Percentiles rank a stretch among this genome's conserved stretches.
Evolutionary conservation across 1,140 invertebrate genomes (phyloP).

Genomic region (Micrasema minimum): DNA sequence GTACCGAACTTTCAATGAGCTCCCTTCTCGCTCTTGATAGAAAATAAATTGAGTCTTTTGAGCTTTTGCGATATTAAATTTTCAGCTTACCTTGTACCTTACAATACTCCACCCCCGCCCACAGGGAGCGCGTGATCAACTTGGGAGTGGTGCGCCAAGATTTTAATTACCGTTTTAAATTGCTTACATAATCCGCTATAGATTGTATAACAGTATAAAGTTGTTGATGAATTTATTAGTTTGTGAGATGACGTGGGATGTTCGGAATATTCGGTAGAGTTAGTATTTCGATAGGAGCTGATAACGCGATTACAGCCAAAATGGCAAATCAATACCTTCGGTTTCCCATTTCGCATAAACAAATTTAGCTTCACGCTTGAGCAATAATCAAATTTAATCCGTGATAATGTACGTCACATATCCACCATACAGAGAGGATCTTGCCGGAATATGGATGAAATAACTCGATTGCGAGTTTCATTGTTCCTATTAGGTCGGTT

Average conservation of each 20-base stretch:
- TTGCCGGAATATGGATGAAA: background rate
- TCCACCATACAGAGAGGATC: background rate
- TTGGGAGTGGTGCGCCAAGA: too few species aligned
- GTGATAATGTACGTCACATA: too few species aligned
- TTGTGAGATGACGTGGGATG: background rate
- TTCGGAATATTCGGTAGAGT: conserved; percentile 11
- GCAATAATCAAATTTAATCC: background rate
- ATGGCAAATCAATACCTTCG: conserved; percentile 19
- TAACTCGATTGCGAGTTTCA: background rate
- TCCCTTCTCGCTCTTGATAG: conserved; percentile 1
- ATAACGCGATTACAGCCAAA: conserved; percentile 28
- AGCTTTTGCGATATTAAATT: conserved; percentile 2
- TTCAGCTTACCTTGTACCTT: background rate
- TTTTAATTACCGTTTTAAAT: too few species aligned
- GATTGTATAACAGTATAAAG: background rate
- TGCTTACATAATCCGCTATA: background rate
- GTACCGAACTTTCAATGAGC: conserved; percentile 3
- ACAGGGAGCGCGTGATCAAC: background rate
- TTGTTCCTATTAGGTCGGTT: conserved; percentile 1
- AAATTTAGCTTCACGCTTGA: background rate
- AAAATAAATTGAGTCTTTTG: background rate
- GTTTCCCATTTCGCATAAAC: background rate
- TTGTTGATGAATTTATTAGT: too few species aligned
- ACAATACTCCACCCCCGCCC: background rate
- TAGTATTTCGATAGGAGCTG: conserved; percentile 26